phyloP scores from a whole-genome alignment of 2,113 vertebrate species.

The Elachura formosa region DNA sequence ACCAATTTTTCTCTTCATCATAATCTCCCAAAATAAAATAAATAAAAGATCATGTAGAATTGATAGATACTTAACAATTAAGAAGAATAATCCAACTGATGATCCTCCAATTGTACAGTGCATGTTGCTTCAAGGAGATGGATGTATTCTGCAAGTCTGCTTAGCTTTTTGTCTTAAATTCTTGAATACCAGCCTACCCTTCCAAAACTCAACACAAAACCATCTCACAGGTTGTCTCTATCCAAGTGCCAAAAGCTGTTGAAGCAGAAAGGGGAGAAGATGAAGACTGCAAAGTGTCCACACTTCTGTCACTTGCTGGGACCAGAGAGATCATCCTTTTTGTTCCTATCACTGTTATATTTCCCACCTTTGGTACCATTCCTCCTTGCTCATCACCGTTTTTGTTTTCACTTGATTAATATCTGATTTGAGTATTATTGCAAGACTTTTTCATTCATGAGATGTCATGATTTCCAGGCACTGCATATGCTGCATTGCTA shows the following conservation, averaged over 20 bases:
- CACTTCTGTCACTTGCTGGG: neutral
- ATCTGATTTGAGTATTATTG: neutral
- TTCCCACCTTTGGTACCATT: neutral
- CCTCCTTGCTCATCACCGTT: neutral
- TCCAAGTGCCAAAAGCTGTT: neutral
- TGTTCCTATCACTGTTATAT: neutral
- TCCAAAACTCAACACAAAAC: neutral
- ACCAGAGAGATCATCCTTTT: neutral
- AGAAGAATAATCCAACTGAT: neutral
- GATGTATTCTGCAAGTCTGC: neutral
- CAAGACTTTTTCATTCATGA: conserved; percentile 2
- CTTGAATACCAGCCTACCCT: conserved; percentile 3
- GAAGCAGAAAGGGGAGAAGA: neutral
- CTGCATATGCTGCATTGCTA: conserved; percentile 66
- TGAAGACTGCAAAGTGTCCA: neutral
- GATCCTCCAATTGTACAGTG: neutral
- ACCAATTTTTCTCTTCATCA: neutral
- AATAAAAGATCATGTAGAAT: neutral
- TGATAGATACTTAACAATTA: neutral
- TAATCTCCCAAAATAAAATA: neutral
- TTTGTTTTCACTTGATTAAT: neutral
- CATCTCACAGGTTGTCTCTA: conserved; percentile 38
- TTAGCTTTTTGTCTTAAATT: neutral
- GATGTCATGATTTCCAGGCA: conserved; percentile 37
- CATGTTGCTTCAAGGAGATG: neutral